phyloP scores from a whole-genome alignment of 2,113 vertebrate species.

The Eolophus roseicapilla region DNA sequence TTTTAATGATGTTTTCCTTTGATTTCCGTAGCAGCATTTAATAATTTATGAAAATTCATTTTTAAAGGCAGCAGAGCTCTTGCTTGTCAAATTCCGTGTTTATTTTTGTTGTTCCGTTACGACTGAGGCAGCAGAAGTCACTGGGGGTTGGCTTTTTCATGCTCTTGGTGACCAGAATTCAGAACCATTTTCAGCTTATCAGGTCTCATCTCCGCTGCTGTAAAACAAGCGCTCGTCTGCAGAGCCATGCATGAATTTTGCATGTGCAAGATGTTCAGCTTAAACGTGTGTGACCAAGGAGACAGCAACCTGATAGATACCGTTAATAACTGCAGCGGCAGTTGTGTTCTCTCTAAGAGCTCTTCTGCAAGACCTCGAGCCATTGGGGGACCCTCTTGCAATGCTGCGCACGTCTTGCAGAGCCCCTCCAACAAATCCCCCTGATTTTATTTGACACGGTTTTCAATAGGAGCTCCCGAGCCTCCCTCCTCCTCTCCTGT shows the following conservation, averaged over 20 bases:
- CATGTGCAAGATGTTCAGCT: not conserved
- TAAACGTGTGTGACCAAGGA: not conserved
- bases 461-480: not conserved
- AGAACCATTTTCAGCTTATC: not conserved
- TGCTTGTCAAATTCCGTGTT: not conserved
- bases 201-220: not conserved
- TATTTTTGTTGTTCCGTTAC: not conserved
- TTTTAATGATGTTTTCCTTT: not conserved
- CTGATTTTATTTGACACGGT: slow-evolving; percentile 49
- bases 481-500: not conserved
- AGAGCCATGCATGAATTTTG: not conserved
- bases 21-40: slow-evolving; percentile 5
- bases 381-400: not conserved
- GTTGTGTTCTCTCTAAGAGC: not conserved
- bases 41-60: slow-evolving; percentile 36
- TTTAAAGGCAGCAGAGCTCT: not conserved
- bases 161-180: not conserved
- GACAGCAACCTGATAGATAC: not conserved
- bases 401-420: not conserved
- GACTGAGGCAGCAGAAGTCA: not conserved
- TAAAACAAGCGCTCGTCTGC: not conserved
- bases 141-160: not conserved
- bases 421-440: slow-evolving; percentile 41
- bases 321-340: not conserved
- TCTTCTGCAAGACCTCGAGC: not conserved